phyloP scores from a whole-genome alignment of 2,888 invertebrate genomes.

The Antitype chi region DNA sequence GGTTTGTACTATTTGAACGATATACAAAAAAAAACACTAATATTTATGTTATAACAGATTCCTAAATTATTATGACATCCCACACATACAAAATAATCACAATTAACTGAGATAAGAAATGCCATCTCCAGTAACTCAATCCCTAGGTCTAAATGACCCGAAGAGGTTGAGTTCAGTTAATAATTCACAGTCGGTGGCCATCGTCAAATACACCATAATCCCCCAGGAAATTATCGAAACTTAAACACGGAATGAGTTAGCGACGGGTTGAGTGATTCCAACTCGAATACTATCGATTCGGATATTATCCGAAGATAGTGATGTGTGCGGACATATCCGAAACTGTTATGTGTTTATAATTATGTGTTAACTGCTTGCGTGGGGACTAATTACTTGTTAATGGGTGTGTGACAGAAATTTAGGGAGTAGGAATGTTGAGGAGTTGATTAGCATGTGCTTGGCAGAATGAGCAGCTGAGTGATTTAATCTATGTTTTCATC shows the following conservation, averaged over 20 bases:
- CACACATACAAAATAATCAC: constrained; percentile 24
- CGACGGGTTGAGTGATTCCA: constrained; percentile 74
- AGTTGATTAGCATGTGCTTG: constrained; percentile 33
- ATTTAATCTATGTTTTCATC: neutral
- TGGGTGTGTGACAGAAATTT: constrained; percentile 44
- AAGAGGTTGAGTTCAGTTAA: constrained; percentile 77
- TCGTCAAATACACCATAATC: constrained; percentile 82
- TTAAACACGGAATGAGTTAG: constrained; percentile 81
- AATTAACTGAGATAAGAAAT: constrained; percentile 43
- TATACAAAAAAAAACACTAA: neutral
- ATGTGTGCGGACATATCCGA: constrained; percentile 46
- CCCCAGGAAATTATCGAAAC: constrained; percentile 87
- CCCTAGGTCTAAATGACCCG: constrained; percentile 74
- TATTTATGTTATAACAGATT: neutral
- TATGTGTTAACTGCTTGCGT: constrained; percentile 61
- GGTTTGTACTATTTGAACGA: neutral
- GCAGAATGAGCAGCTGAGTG: neutral
- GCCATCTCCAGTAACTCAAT: constrained; percentile 67
- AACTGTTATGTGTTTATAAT: constrained; percentile 60
- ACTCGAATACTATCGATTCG: constrained; percentile 67
- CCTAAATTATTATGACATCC: too few relatives aligned
- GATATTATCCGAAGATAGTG: constrained; percentile 55
- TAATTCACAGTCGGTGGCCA: constrained; percentile 82
- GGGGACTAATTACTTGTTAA: constrained; percentile 61
- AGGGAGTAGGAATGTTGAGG: constrained; percentile 20